Percentiles rank a stretch among this genome's conserved stretches.
phyloP scores from a whole-genome alignment of 2,888 invertebrate genomes.

The Euplagia quadripunctaria region DNA sequence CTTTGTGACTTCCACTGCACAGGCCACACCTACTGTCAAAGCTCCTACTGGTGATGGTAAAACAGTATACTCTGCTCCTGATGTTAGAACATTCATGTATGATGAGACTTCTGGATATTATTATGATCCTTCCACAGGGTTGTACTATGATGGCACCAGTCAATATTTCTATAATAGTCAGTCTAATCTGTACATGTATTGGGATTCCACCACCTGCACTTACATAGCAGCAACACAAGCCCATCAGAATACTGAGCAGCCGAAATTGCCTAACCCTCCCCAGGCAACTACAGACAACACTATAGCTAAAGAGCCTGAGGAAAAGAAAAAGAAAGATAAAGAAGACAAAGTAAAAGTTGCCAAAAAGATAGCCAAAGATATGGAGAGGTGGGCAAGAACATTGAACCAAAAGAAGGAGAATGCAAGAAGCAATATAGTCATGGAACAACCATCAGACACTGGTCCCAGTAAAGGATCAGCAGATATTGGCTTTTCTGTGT shows the following conservation, averaged over 20 bases:
- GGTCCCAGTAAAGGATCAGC: conserved; percentile 92
- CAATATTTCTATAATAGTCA: conserved; percentile 98
- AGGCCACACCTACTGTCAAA: conserved; percentile 76
- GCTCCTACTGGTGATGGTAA: conserved; percentile 89
- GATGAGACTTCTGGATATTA: conserved; percentile 98
- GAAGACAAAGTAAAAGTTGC: conserved; percentile 98
- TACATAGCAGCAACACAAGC: conserved; percentile 86
- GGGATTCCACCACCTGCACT: conserved; percentile 93
- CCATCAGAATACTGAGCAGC: conserved; percentile 75
- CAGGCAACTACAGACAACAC: conserved; percentile 69
- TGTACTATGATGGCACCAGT: conserved; percentile 98
- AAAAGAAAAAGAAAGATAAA: conserved; percentile 92
- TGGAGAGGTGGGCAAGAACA: conserved; percentile 97
- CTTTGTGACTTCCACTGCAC: conserved; percentile 75
- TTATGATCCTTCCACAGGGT: conserved; percentile 96
- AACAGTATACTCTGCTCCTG: conserved; percentile 92
- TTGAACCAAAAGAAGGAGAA: conserved; percentile 98
- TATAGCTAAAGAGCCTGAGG: conserved; percentile 77
- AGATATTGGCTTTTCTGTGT: conserved; percentile 96
- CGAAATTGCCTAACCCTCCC: conserved; percentile 68
- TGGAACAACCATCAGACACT: conserved; percentile 80
- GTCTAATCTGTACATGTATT: conserved; percentile 97
- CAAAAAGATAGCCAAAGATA: conserved; percentile 97
- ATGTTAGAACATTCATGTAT: conserved; percentile 96
- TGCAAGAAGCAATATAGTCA: conserved; percentile 78